Conservation (phyloP, 64 coral and sea anemone genomes). For the Porites lutea region DNA sequence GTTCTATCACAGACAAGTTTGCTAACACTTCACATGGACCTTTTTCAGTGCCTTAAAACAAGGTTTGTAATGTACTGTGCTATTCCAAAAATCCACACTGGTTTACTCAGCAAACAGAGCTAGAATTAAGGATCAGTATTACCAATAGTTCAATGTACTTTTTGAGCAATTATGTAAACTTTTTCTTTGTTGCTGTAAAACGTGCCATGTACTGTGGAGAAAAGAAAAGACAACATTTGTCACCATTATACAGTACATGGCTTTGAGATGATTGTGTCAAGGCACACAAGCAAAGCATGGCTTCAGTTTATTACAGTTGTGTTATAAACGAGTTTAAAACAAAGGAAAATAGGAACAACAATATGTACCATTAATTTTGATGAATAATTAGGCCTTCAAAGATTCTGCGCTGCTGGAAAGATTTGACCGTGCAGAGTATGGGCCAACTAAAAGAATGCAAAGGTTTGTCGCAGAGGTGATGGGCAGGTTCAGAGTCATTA, state of each 20-base stretch:
- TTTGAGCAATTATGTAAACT: conserved; percentile 66
- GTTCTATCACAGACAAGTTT: too few species aligned
- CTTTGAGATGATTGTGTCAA: not conserved
- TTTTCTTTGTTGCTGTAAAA: conserved; percentile 98
- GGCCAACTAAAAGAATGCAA: conserved; percentile 18
- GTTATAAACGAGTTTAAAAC: too few species aligned
- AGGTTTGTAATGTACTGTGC: too few species aligned
- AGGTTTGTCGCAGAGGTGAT: not conserved
- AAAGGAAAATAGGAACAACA: too few species aligned
- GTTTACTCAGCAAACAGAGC: not conserved
- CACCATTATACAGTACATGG: not conserved
- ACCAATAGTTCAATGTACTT: too few species aligned
- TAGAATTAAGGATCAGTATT: not conserved
- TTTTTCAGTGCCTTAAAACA: too few species aligned
- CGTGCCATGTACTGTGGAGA: conserved; percentile 91
- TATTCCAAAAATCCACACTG: too few species aligned
- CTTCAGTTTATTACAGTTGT: too few species aligned
- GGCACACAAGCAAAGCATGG: too few species aligned
- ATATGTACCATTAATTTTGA: too few species aligned
- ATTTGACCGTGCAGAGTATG: conserved; percentile 1
- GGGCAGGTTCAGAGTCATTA: conserved; percentile 7
- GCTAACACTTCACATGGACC: too few species aligned
- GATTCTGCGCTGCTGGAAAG: conserved; percentile 11
- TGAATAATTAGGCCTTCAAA: not conserved
- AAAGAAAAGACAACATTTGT: not conserved